A percentile compares a stretch with the other conserved stretches of the same genome.
Conservation (phyloP, 2,797 vertebrate genomes). For the Bryconaethiops microstoma region DNA sequence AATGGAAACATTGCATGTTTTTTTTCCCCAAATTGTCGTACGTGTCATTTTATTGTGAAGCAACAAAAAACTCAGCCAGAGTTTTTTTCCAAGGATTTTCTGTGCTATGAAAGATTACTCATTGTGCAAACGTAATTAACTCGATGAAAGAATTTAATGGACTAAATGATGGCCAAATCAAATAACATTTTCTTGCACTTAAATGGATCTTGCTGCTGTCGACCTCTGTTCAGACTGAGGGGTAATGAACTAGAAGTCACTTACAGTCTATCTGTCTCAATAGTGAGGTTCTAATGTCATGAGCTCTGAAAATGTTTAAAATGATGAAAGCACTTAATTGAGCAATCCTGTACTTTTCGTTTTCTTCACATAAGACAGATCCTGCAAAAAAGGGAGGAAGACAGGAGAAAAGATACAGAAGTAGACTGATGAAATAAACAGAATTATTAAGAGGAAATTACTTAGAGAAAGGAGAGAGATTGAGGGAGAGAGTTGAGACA, state of each 20-base stretch:
- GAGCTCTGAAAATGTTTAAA: background rate
- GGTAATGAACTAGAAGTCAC: conserved; percentile 16
- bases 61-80: background rate
- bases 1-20: background rate
- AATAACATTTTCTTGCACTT: conserved; percentile 10
- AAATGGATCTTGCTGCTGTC: conserved; percentile 3
- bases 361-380: background rate
- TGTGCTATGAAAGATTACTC: conserved; percentile 25
- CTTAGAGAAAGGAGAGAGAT: background rate
- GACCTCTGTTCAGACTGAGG: conserved; percentile 30
- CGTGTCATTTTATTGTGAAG: conserved; percentile 6
- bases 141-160: conserved; percentile 33
- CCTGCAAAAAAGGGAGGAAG: background rate
- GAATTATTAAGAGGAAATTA: background rate
- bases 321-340: background rate
- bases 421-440: background rate
- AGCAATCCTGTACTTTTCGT: background rate
- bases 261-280: conserved; percentile 1
- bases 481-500: conserved; percentile 7
- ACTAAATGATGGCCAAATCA: conserved; percentile 36
- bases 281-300: conserved; percentile 16
- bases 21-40: background rate
- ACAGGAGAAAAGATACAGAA: background rate
- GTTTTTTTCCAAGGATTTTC: background rate
- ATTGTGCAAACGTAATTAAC: conserved; percentile 6